These are phyloP conservation scores for Atrichornis clamosus DNA, from an alignment of 2,113 vertebrate species.

Conservation along the genomic window DNA sequence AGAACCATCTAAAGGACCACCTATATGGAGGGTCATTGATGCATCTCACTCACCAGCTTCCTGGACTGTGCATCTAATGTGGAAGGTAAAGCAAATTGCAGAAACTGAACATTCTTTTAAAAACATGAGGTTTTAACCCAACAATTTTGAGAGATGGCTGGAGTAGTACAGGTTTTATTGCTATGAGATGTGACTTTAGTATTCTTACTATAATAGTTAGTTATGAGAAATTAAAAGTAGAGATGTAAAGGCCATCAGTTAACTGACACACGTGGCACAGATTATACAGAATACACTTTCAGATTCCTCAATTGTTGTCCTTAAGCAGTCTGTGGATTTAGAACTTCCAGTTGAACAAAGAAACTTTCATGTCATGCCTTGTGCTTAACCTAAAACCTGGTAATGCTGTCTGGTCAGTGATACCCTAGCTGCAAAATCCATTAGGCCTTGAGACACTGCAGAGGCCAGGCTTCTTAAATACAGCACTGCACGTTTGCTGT, in stretches of 20 bases:
- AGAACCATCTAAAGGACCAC: slow-evolving; percentile 82
- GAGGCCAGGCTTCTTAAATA: background rate
- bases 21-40: slow-evolving; percentile 79
- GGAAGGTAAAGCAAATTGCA: slow-evolving; percentile 80
- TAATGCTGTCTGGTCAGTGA: background rate
- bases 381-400: background rate
- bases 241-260: background rate
- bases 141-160: background rate
- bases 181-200: background rate
- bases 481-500: accelerated
- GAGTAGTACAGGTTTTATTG: background rate
- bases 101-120: background rate
- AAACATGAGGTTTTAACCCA: background rate
- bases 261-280: background rate
- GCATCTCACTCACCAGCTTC: background rate
- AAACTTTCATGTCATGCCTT: background rate
- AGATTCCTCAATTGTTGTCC: background rate
- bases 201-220: background rate
- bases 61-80: slow-evolving; percentile 74
- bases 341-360: background rate
- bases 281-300: background rate
- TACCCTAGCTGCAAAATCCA: background rate
- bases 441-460: background rate
- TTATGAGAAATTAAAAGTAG: background rate
- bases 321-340: background rate